Evolutionary conservation across 2,888 invertebrate genomes (phyloP), one percentile per base, ranked within the genome.

Genomic region (Acleris cristana): DNA sequence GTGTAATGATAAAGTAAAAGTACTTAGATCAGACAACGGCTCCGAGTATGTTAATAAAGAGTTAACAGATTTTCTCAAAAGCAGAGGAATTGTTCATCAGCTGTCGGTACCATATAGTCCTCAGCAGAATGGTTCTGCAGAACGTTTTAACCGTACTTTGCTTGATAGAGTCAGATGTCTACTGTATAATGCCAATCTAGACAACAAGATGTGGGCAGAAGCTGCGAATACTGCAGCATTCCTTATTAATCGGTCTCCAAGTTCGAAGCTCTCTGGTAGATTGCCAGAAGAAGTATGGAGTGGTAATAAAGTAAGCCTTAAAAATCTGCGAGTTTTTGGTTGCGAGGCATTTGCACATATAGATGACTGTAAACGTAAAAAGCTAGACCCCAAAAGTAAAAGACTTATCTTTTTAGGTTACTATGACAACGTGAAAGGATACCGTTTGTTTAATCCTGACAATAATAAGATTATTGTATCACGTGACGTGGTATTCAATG

Each of bases 401-500:
- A 51, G 14, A 51, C 2, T 21, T 8, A 21, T 51, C 1, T 51
- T 51, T 51, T 19, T 51, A 21, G 51, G 51, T 3, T 51, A 51
- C 51, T 21, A 12, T 21, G 51, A 51, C 12, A 19, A 51, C 51
- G 23, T 51, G 14, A 51, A 51, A 21, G 51, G 23, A 21, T 51
- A 51, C 23, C 51, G 51, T 57, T n/a, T 58, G 57, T 58, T 48
- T 12, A 58, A 58, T 23, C 57, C 57, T 58, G 18, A 58, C 26
- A 48, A 58, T n/a, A 58, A 58, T 48, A 58, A 58, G 57, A 26
- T 58, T n/a, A 26, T 58, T 58, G n/a, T 26, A 45, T 57, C 45
- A 23, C 45, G 57, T 18, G 55, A 55, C 19, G 55, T 55, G 19
- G 12, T 56, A 10, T 44, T 56, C 44, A 55, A 55, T 30, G 55